These are phyloP conservation scores for Clitarchus hookeri DNA, from an alignment of 2,888 invertebrate genomes.

Conservation along the genomic window DNA sequence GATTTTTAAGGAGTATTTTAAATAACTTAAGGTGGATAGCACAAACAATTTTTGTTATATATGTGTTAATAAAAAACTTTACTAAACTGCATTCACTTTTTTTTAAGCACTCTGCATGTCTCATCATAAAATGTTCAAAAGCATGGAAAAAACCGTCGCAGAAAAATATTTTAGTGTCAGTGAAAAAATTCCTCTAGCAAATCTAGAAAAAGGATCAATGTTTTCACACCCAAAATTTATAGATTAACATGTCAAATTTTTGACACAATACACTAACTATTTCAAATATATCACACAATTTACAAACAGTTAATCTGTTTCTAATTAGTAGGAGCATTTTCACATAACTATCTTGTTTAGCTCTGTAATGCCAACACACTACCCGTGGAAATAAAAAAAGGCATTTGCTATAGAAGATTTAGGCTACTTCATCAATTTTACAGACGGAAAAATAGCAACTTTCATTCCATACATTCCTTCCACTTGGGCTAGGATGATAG, in stretches of 20 bases:
- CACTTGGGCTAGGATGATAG: background rate
- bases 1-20: background rate
- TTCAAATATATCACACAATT: background rate
- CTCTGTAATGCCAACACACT: background rate
- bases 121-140: background rate
- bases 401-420: background rate
- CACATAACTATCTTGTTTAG: background rate
- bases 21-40: background rate
- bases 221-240: background rate
- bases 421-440: background rate
- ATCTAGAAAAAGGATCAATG: background rate
- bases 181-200: background rate
- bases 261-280: too few relatives aligned
- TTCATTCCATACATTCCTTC: background rate
- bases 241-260: too few relatives aligned
- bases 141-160: background rate
- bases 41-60: background rate
- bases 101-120: background rate
- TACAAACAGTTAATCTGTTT: background rate
- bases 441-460: background rate
- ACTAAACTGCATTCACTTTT: background rate
- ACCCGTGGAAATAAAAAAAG: background rate
- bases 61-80: background rate
- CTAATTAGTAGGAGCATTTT: background rate
- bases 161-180: background rate